Evolutionary conservation across 2,888 invertebrate species (phyloP).

Genomic region (Creontiades dilutus): DNA sequence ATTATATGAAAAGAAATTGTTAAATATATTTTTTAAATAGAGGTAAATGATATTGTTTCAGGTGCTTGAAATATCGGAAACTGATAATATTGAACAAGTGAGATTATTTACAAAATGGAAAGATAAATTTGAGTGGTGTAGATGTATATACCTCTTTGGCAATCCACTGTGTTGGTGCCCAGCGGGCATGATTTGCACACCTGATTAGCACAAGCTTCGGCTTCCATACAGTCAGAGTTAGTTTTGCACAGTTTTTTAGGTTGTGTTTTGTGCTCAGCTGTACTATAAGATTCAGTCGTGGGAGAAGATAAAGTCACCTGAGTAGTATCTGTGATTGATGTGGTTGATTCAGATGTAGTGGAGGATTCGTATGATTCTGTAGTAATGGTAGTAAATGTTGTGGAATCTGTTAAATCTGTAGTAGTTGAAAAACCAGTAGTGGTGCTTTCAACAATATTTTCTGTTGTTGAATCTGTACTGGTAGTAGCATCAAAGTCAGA

Average conservation of each 20-base stretch:
- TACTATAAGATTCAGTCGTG: conserved; percentile 46
- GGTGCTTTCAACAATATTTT: conserved; percentile 12
- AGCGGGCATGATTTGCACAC: conserved; percentile 87
- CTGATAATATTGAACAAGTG: conserved; percentile 14
- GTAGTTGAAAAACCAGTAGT: background rate
- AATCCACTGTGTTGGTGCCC: conserved; percentile 81
- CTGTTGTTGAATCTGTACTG: no score
- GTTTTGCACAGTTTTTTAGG: conserved; percentile 80
- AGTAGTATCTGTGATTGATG: background rate
- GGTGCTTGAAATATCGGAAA: conserved; percentile 42
- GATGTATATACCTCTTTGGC: conserved; percentile 82
- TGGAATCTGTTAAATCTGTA: background rate
- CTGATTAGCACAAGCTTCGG: conserved; percentile 91
- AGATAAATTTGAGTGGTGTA: conserved; percentile 50
- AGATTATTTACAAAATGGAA: conserved; percentile 68
- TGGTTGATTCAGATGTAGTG: background rate
- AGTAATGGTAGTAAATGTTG: background rate
- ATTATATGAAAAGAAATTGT: conserved; percentile 54
- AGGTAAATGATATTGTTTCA: conserved; percentile 8
- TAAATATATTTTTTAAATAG: background rate
- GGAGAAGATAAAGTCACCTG: conserved; percentile 20
- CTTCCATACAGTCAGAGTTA: conserved; percentile 90
- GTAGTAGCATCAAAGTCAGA: background rate
- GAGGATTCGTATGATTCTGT: background rate
- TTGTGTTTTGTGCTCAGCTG: conserved; percentile 36